phyloP scores from a whole-genome alignment of 1,140 invertebrate species.

The Yoshiicerus persimilis region DNA sequence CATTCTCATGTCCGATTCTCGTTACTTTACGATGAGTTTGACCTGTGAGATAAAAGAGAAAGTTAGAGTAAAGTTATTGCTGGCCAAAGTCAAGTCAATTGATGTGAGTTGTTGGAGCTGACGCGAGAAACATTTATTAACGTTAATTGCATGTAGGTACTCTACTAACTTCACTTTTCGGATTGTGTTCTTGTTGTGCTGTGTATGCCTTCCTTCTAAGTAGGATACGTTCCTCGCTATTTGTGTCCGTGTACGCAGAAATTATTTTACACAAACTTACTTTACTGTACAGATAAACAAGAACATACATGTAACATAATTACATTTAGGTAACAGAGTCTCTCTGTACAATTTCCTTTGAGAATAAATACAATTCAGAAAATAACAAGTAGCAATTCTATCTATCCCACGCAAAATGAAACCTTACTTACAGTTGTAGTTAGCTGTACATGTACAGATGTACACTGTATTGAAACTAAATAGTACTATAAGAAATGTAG shows the following conservation, averaged over 20 bases:
- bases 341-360: no score
- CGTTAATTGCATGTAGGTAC: constrained; percentile 2
- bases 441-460: no score
- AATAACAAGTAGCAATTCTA: no score
- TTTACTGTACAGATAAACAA: not conserved
- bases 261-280: not conserved
- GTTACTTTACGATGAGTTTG: constrained; percentile 6
- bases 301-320: not conserved
- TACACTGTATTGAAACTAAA: no score
- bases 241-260: not conserved
- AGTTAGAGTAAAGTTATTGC: constrained; percentile 1
- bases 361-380: no score
- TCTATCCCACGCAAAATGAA: no score
- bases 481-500: no score
- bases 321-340: not conserved
- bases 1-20: not conserved
- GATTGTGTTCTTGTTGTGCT: not conserved
- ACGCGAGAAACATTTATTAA: constrained; percentile 22
- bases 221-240: not conserved
- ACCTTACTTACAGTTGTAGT: not conserved
- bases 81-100: not conserved
- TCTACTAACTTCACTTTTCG: not conserved
- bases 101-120: constrained; percentile 18
- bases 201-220: not conserved
- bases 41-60: constrained; percentile 20